Conservation (phyloP, 2,113 vertebrate genomes). For the Anser cygnoides region DNA sequence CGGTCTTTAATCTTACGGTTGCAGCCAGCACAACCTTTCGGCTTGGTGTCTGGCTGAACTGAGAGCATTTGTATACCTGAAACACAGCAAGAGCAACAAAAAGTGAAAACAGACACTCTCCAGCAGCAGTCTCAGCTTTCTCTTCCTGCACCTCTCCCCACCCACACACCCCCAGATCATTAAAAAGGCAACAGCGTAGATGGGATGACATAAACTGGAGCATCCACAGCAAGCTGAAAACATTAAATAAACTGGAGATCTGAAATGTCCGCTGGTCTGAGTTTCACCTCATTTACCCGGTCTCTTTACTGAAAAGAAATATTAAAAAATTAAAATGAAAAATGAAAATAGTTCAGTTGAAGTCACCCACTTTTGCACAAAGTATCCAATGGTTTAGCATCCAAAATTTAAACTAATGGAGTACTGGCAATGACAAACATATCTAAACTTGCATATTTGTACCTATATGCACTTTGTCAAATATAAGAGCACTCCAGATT, state of each 20-base stretch:
- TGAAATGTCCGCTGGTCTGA: neutral
- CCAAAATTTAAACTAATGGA: neutral
- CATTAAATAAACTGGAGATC: conserved; percentile 12
- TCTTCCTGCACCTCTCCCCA: neutral
- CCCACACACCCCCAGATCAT: neutral
- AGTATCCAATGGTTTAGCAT: neutral
- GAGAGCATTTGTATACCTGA: conserved; percentile 99
- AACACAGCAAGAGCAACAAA: neutral
- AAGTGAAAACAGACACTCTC: neutral
- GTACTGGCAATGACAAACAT: neutral
- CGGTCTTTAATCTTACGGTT: conserved; percentile 99
- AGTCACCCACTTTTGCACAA: neutral
- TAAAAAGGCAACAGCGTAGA: neutral
- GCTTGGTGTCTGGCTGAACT: conserved; percentile 99
- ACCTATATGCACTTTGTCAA: neutral
- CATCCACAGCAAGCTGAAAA: conserved; percentile 7
- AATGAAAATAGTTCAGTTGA: neutral
- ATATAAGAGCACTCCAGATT: neutral
- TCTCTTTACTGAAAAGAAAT: conserved; percentile 9
- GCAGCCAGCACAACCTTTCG: conserved; percentile 99
- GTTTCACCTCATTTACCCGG: neutral
- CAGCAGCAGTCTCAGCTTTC: neutral
- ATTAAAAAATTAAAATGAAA: neutral
- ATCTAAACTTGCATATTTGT: neutral
- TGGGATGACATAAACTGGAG: conserved; percentile 1